Evolutionary conservation across 2,113 vertebrate species (phyloP), one percentile per base, ranked within the genome.

Genomic region (Cnemophilus loriae): DNA sequence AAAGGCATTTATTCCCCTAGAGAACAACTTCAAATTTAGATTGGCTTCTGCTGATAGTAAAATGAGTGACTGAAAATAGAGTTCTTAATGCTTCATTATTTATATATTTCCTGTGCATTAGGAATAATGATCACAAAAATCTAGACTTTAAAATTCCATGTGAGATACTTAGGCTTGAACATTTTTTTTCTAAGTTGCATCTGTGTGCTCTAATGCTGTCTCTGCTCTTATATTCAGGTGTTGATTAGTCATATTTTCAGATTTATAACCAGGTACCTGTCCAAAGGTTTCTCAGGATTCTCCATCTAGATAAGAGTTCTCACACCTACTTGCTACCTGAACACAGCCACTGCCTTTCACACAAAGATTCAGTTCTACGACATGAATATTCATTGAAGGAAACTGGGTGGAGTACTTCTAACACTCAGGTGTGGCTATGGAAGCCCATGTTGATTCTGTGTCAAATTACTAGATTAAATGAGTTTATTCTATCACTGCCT

Each of bases 301-400:
- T 96, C 76, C 69, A 94, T 95, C 96, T 95, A 96, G 95, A 97
- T 97, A 97, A 97, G 93, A 69, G 73, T 96, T 97, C 96, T 95
- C 96, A 97, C 96, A 96, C 96, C 96, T 97, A 96, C 96, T 33
- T 95, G 83, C 83, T 94, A 75, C 70, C 68, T 84, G 88, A 96
- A 64, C 44, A 81, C 64, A 92, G 88, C 56, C 85, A 80, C 68
- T 95, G 71, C 85, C 90, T 96, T 92, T 88, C 95, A 96, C 93
- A 93, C 90, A 96, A 70, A 86, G 95, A 95, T 88, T 90, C 83
- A 84, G 76, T 81, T 78, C 92, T 71, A 3, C 33, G 64, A 80
- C 90, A 97, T 97, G 96, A 96, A 96, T 97, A 97, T 96, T 92
- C 91, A 95, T 94, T 0, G 28, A 94, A 94, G 92, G 88, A 68